A percentile compares a stretch with the other conserved stretches of the same genome.
Evolutionary conservation across 2,797 vertebrate species (phyloP).

Genomic region (Xenopus petersii): DNA sequence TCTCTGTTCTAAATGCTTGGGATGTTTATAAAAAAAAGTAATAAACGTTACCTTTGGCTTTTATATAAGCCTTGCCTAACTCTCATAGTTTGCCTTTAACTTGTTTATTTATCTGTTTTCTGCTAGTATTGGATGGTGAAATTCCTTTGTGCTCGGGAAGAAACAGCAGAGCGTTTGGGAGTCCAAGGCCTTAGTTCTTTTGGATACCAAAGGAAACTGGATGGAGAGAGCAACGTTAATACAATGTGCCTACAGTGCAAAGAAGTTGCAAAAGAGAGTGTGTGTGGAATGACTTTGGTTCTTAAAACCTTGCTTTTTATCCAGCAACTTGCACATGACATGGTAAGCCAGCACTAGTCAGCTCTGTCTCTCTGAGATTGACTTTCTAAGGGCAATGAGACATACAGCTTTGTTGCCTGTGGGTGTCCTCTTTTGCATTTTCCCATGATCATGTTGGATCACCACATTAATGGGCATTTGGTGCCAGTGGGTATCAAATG

Average conservation of each 20-base stretch:
- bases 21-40: too few relatives aligned
- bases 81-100: too few relatives aligned
- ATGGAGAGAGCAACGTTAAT: constrained; percentile 68
- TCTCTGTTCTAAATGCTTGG: too few relatives aligned
- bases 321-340: constrained; percentile 89
- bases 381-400: too few relatives aligned
- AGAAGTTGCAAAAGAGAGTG: constrained; percentile 52
- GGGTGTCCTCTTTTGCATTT: too few relatives aligned
- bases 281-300: constrained; percentile 82
- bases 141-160: constrained; percentile 90
- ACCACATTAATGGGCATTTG: too few relatives aligned
- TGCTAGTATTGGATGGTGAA: constrained; percentile 94
- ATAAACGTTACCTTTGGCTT: too few relatives aligned
- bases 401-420: too few relatives aligned
- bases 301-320: constrained; percentile 90
- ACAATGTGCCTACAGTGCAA: constrained; percentile 65
- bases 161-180: constrained; percentile 85
- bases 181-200: constrained; percentile 85
- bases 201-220: constrained; percentile 78
- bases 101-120: neutral
- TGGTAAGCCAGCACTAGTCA: constrained; percentile 66
- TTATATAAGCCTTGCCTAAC: too few relatives aligned
- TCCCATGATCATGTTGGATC: too few relatives aligned
- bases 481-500: too few relatives aligned
- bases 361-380: too few relatives aligned